These are phyloP conservation scores for Ormyrus pomaceus DNA, from an alignment of 2,888 invertebrate species.

Conservation along the genomic window DNA sequence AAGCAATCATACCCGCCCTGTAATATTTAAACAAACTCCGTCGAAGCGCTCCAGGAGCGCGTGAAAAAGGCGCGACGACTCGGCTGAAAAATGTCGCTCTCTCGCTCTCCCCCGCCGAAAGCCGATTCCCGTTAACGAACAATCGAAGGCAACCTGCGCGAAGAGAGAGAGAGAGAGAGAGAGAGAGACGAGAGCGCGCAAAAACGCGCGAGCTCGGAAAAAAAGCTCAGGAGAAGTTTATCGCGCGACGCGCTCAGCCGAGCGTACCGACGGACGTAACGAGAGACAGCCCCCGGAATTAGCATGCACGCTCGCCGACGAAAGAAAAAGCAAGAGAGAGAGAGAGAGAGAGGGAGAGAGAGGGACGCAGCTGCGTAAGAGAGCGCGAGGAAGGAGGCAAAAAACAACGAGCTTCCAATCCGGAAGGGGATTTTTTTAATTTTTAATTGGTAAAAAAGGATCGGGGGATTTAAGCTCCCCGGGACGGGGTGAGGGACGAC, in stretches of 20 bases:
- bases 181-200: background rate
- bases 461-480: constrained; percentile 14
- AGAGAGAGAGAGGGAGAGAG: constrained; percentile 33
- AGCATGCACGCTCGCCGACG: constrained; percentile 1
- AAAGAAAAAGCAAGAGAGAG: constrained; percentile 8
- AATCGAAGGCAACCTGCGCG: constrained; percentile 49
- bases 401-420: constrained; percentile 18
- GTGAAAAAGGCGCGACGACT: background rate
- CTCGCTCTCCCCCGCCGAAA: background rate
- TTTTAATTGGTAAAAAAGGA: constrained; percentile 74
- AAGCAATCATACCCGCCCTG: background rate
- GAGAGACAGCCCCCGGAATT: constrained; percentile 40
- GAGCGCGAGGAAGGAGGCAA: constrained; percentile 34
- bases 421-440: constrained; percentile 69
- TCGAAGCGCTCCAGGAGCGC: background rate
- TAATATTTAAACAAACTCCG: constrained; percentile 26
- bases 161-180: background rate
- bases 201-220: too few species aligned
- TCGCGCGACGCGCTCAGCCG: constrained; percentile 26
- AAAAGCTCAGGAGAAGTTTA: background rate
- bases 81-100: background rate
- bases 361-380: background rate
- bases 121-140: constrained; percentile 34
- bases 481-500: constrained; percentile 1
- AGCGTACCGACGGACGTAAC: constrained; percentile 20